Conservation (phyloP, 92 coral and sea anemone genomes). For the Paragorgia papillata region DNA sequence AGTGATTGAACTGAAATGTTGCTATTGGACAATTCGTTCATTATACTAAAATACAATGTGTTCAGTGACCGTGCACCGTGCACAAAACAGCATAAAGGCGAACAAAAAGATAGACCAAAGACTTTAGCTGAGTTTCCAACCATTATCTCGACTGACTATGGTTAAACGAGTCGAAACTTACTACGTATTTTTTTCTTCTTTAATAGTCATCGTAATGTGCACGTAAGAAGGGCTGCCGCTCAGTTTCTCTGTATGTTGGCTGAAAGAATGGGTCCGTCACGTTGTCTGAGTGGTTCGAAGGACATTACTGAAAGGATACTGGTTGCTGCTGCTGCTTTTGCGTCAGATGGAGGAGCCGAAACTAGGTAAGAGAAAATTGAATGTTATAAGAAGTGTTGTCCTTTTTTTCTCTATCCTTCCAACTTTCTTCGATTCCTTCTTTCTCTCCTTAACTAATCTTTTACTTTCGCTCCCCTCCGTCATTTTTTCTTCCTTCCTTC, state of each 20-base stretch:
- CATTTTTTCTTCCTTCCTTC: background rate
- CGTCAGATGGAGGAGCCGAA: constrained; percentile 90
- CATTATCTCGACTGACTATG: too few species aligned
- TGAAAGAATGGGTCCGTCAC: constrained; percentile 88
- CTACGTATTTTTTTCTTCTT: background rate
- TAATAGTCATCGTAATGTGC: constrained; percentile 83
- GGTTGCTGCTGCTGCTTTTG: constrained; percentile 86
- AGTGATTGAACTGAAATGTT: too few species aligned
- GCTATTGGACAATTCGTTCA: too few species aligned
- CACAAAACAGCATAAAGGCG: too few species aligned
- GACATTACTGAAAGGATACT: constrained; percentile 89
- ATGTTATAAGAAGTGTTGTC: too few species aligned
- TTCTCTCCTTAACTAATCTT: background rate
- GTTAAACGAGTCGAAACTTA: too few species aligned
- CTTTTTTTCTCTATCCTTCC: background rate
- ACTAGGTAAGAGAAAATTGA: constrained; percentile 71
- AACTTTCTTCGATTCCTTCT: background rate
- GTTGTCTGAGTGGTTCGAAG: constrained; percentile 92
- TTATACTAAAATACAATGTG: too few species aligned
- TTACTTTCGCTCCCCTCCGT: background rate
- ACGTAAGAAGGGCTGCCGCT: constrained; percentile 90
- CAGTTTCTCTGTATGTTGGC: constrained; percentile 87
- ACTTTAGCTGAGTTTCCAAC: too few species aligned
- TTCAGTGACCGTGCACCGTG: too few species aligned
- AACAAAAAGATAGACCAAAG: too few species aligned